Conservation (phyloP, 2,888 invertebrate genomes). For the Ptycholaimellus sp. region DNA sequence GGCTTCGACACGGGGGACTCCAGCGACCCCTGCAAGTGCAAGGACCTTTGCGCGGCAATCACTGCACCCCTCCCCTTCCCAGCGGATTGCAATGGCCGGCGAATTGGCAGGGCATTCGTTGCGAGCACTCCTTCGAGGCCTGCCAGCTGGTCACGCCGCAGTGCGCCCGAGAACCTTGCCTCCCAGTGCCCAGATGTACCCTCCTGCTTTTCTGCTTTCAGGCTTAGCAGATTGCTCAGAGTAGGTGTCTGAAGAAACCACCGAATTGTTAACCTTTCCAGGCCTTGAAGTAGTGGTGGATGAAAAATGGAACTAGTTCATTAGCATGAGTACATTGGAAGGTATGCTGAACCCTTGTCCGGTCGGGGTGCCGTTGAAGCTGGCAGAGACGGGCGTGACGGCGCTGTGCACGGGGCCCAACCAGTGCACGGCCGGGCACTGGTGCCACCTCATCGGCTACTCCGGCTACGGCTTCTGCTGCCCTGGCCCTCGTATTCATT, state of each 20-base stretch:
- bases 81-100: too few relatives aligned
- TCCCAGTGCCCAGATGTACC: slow-evolving; percentile 20
- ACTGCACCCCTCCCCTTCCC: too few relatives aligned
- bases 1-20: slow-evolving; percentile 15
- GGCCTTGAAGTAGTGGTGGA: too few relatives aligned
- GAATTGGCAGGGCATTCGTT: too few relatives aligned
- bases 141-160: slow-evolving; percentile 22
- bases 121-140: slow-evolving; percentile 12
- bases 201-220: neutral
- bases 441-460: slow-evolving; percentile 17
- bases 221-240: too few relatives aligned
- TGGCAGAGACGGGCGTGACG: slow-evolving; percentile 16
- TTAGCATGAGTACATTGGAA: too few relatives aligned
- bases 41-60: slow-evolving; percentile 14
- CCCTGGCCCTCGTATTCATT: slow-evolving; percentile 8
- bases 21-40: slow-evolving; percentile 14
- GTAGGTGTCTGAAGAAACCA: too few relatives aligned
- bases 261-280: too few relatives aligned
- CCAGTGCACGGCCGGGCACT: slow-evolving; percentile 13
- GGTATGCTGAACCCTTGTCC: slow-evolving; percentile 40
- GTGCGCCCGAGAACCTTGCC: slow-evolving; percentile 17
- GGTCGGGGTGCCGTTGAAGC: slow-evolving; percentile 36
- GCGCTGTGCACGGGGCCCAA: slow-evolving; percentile 16
- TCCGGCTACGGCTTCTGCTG: slow-evolving; percentile 15
- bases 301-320: too few relatives aligned